Percentiles rank a stretch among this genome's conserved stretches.
phyloP scores from a whole-genome alignment of 2,888 invertebrate species.

The Diachrysia chrysitis region DNA sequence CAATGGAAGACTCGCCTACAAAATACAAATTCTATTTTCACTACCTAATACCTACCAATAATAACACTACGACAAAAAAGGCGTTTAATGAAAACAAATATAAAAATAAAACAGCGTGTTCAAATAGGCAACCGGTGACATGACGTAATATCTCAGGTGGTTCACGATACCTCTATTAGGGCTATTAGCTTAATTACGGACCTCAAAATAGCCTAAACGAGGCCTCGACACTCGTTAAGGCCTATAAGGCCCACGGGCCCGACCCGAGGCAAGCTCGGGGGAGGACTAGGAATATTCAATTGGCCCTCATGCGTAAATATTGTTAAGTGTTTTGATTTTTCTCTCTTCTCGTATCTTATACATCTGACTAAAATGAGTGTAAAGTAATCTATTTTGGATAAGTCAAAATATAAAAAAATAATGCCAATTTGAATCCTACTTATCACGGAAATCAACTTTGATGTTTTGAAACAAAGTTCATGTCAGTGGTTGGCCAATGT shows the following conservation, averaged over 20 bases:
- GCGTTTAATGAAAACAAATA: slow-evolving; percentile 16
- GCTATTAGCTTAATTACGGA: slow-evolving; percentile 79
- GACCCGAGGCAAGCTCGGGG: slow-evolving; percentile 55
- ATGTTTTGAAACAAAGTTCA: not conserved
- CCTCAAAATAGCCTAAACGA: slow-evolving; percentile 66
- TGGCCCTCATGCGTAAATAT: slow-evolving; percentile 63
- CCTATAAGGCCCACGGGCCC: slow-evolving; percentile 49
- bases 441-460: too few species aligned
- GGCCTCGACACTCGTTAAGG: slow-evolving; percentile 72
- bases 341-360: slow-evolving; percentile 12
- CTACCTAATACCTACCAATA: slow-evolving; percentile 3
- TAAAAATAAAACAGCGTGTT: slow-evolving; percentile 16
- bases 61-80: slow-evolving; percentile 12
- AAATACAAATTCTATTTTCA: slow-evolving; percentile 16
- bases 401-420: too few species aligned
- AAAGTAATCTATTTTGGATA: too few species aligned
- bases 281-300: slow-evolving; percentile 67
- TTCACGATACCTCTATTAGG: slow-evolving; percentile 71
- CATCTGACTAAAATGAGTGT: too few species aligned
- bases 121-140: slow-evolving; percentile 21
- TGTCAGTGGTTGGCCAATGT: not conserved
- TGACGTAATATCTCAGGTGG: slow-evolving; percentile 66
- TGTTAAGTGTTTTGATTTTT: slow-evolving; percentile 47
- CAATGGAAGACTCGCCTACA: slow-evolving; percentile 1
- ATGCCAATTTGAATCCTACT: too few species aligned